phyloP scores from a whole-genome alignment of 2,797 vertebrate species.

The Chromobotia macracanthus region DNA sequence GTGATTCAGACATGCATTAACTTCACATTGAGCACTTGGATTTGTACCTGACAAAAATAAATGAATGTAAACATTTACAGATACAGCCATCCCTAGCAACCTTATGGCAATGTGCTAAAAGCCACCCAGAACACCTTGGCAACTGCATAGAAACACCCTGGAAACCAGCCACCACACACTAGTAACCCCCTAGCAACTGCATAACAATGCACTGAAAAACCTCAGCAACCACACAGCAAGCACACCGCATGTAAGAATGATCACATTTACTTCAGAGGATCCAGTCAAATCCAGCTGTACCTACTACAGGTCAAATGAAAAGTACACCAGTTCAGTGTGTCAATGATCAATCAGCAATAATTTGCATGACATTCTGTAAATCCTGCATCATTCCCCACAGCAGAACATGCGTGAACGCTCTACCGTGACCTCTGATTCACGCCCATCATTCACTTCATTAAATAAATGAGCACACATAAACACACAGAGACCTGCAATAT shows the following conservation, averaged over 20 bases:
- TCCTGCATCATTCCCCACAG: conserved; percentile 5
- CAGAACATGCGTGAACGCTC: conserved; percentile 18
- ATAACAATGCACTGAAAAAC: not conserved
- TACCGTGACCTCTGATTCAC: conserved; percentile 18
- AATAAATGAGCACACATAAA: conserved; percentile 38
- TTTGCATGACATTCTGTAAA: conserved; percentile 63
- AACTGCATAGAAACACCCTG: too few species aligned
- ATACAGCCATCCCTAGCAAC: too few species aligned
- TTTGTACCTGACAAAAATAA: too few species aligned
- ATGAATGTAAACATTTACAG: too few species aligned
- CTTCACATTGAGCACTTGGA: too few species aligned
- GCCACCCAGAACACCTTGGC: too few species aligned
- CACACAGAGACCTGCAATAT: not conserved
- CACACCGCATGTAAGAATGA: not conserved
- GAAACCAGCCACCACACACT: too few species aligned
- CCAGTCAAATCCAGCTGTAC: not conserved
- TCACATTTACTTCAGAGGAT: too few species aligned
- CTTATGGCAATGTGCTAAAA: too few species aligned
- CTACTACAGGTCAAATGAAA: conserved; percentile 6
- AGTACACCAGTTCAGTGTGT: not conserved
- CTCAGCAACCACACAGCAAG: not conserved
- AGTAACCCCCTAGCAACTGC: not conserved
- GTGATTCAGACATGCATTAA: too few species aligned
- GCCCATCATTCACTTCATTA: conserved; percentile 40
- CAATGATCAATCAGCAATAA: conserved; percentile 40